Evolutionary conservation across 2,888 invertebrate genomes (phyloP).

Genomic region (Coelopa pilipes): DNA sequence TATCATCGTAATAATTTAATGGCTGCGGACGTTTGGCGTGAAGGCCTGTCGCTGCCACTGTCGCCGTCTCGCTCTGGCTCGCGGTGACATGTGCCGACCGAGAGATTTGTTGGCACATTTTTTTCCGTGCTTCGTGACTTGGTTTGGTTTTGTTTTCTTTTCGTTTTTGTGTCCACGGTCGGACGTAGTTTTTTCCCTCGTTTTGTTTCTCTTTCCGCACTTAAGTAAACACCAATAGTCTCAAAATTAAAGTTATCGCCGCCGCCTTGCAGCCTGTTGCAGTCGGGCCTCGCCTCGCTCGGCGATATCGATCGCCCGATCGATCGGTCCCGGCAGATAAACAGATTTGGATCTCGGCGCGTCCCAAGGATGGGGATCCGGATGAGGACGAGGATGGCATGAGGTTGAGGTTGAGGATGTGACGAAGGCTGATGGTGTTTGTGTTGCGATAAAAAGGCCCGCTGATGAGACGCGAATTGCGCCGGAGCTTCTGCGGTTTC

Average conservation of each 20-base stretch:
- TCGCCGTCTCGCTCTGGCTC: slow-evolving; percentile 13
- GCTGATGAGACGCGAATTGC: slow-evolving; percentile 21
- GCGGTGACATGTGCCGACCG: slow-evolving; percentile 18
- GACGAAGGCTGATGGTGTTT: slow-evolving; percentile 8
- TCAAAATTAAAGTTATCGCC: slow-evolving; percentile 48
- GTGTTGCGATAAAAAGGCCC: slow-evolving; percentile 8
- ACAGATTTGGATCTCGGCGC: not conserved
- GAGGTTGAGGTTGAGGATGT: not conserved
- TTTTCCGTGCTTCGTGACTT: not conserved
- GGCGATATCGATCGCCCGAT: not conserved
- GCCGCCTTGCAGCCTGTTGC: slow-evolving; percentile 38
- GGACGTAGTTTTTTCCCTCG: too few relatives aligned
- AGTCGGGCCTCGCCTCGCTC: not conserved
- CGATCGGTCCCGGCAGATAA: slow-evolving; percentile 2
- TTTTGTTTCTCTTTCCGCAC: slow-evolving; percentile 18
- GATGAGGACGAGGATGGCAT: not conserved
- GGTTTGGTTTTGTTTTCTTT: slow-evolving; percentile 3
- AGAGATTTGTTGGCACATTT: slow-evolving; percentile 12
- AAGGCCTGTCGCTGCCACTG: slow-evolving; percentile 2
- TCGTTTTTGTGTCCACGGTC: not conserved
- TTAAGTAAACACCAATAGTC: slow-evolving; percentile 46
- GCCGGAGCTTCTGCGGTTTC: slow-evolving; percentile 18
- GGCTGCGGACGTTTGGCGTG: not conserved
- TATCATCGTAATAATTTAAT: slow-evolving; percentile 12
- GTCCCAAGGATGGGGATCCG: too few relatives aligned